Evolutionary conservation across 2,113 vertebrate species (phyloP).

Genomic region (Theristicus caerulescens): DNA sequence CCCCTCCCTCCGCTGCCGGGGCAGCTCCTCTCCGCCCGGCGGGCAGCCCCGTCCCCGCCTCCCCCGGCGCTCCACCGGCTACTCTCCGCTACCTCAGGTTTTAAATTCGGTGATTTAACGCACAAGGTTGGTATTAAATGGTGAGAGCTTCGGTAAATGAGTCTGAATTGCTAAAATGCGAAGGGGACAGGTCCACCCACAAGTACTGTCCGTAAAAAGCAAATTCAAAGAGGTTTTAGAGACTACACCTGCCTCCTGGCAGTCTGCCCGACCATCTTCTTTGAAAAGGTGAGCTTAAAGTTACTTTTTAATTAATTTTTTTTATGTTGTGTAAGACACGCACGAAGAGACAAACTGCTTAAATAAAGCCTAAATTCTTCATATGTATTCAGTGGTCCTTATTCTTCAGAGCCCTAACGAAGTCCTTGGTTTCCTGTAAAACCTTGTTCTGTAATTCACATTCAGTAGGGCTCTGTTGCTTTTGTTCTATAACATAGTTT

Average conservation of each 20-base stretch:
- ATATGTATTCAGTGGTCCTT: background rate
- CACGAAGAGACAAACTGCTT: background rate
- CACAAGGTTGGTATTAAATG: fast-evolving
- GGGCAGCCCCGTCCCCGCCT: background rate
- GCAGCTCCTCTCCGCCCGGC: background rate
- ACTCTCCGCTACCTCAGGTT: background rate
- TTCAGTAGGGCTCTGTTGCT: background rate
- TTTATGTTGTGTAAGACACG: background rate
- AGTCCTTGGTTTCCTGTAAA: background rate
- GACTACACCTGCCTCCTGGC: background rate
- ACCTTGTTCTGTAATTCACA: background rate
- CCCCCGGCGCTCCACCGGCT: background rate
- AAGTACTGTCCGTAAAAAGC: background rate
- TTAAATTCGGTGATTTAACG: background rate
- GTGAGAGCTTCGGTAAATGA: background rate
- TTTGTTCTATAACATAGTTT: background rate
- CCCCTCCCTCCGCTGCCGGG: background rate
- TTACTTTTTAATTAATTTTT: background rate
- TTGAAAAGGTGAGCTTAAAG: background rate
- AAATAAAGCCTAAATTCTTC: background rate
- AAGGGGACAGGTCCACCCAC: background rate
- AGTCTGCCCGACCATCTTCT: background rate
- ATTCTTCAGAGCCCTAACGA: background rate
- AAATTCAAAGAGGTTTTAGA: background rate
- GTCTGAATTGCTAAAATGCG: background rate